Percentiles rank a stretch among this genome's conserved stretches.
Evolutionary conservation across 2,113 vertebrate species (phyloP).

Genomic region (chimpanzee (Pan troglodytes)): NHGRI_mPanTro3-v2.1_pri NC_072401.2:109940001-109940500

Average conservation of each 20-base stretch:
- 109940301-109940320: slow-evolving; percentile 61
- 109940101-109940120: background rate
- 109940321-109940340: slow-evolving; percentile 66
- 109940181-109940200: slow-evolving; percentile 56
- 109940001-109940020: background rate
- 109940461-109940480: background rate
- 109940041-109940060: background rate
- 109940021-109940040: background rate
- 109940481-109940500: background rate
- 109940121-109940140: slow-evolving; percentile 45
- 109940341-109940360: slow-evolving; percentile 73
- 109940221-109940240: slow-evolving; percentile 29
- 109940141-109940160: background rate
- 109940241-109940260: slow-evolving; percentile 63
- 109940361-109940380: background rate
- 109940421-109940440: background rate
- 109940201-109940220: background rate
- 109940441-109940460: background rate
- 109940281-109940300: slow-evolving; percentile 47
- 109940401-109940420: background rate
- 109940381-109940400: background rate
- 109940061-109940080: background rate
- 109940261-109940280: slow-evolving; percentile 44
- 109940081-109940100: background rate
- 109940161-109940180: slow-evolving; percentile 20